Evolutionary conservation across 2,113 vertebrate species (phyloP), one percentile per base, ranked within the genome.

Genomic region (Sinocyclocheilus rhinocerous): DNA sequence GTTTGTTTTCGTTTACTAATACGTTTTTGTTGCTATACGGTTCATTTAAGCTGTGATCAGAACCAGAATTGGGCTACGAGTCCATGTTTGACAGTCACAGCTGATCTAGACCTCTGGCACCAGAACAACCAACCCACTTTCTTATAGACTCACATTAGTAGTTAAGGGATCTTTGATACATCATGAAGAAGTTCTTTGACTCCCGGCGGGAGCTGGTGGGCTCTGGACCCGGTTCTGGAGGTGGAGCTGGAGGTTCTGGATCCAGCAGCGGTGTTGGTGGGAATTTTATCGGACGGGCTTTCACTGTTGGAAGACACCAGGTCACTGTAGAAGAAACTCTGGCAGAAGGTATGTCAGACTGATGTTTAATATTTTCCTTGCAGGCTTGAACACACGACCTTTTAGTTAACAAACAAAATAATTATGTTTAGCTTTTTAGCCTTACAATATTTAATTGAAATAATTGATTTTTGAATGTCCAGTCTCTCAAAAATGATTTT

Each of bases 141-240:
- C 65, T n/a, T 52, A 52, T 5, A 73, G 69, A 59, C 26, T 36
- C 22, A 1, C 12, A 18, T 45, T 24, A 61, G 57, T 22, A 39
- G 57, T 39, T 72, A 16, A 16, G 33, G 22, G n/a, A 42, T 24
- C 6, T 33, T 75, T 15, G 9, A 45, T 3, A 16, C 48, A 90
- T 88, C 78, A 99, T 98, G 97, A 99, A 98, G 97, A 99, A 99
- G 96, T 99, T 99, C 93, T 99, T 99, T 90, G 98, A 99, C 94
- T 97, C 96, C 42, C 96, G 98, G 48, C 95, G 98, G 90, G 98
- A 99, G 93, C 95, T 97, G 93, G 96, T 97, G 11, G 94, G 96
- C 92, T 97, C 96, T 45, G 96, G 97, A 87, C 96, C 97, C 0
- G 97, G 97, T 48, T 97, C 97, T n/a, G 97, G 97, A 90, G 95